A percentile compares a stretch with the other conserved stretches of the same genome.
These are phyloP conservation scores for Notodonta ziczac DNA, from an alignment of 2,888 invertebrate species.

Conservation along the genomic window DNA sequence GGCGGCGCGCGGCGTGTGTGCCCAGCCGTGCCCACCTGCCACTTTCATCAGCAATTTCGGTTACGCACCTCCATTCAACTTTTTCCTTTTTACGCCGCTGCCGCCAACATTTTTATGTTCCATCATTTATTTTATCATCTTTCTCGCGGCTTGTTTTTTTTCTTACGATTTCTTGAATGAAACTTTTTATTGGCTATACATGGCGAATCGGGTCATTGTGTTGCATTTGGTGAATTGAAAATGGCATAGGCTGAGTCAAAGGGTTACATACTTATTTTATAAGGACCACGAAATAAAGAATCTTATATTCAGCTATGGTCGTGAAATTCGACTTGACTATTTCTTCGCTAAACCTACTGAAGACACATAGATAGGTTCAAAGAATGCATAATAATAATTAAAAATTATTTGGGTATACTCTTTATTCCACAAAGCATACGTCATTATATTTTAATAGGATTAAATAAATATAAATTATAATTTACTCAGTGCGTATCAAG, in stretches of 20 bases:
- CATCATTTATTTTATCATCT: conserved; percentile 27
- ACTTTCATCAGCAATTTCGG: conserved; percentile 46
- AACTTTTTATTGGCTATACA: conserved; percentile 20
- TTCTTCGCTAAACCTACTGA: too few species aligned
- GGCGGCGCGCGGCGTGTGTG: conserved; percentile 12
- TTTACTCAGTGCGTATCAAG: too few species aligned
- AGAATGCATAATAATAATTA: too few species aligned
- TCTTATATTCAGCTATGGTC: too few species aligned
- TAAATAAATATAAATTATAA: too few species aligned
- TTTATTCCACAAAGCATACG: too few species aligned
- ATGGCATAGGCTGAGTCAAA: conserved; percentile 4
- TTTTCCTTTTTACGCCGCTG: conserved; percentile 37
- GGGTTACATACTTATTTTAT: too few species aligned
- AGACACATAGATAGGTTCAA: too few species aligned
- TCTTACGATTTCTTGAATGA: conserved; percentile 13
- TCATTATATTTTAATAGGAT: too few species aligned
- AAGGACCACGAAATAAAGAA: too few species aligned
- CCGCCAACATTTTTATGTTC: conserved; percentile 31
- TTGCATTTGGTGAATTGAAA: conserved; percentile 8
- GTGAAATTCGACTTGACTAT: too few species aligned
- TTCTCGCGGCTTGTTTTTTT: conserved; percentile 10
- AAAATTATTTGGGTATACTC: too few species aligned
- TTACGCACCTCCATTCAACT: conserved; percentile 39
- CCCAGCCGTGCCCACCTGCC: conserved; percentile 20
- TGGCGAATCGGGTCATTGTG: not conserved